A percentile compares a stretch with the other conserved stretches of the same genome.
These are phyloP conservation scores for Nibea coibor DNA, from an alignment of 2,113 vertebrate species.

Conservation along the genomic window DNA sequence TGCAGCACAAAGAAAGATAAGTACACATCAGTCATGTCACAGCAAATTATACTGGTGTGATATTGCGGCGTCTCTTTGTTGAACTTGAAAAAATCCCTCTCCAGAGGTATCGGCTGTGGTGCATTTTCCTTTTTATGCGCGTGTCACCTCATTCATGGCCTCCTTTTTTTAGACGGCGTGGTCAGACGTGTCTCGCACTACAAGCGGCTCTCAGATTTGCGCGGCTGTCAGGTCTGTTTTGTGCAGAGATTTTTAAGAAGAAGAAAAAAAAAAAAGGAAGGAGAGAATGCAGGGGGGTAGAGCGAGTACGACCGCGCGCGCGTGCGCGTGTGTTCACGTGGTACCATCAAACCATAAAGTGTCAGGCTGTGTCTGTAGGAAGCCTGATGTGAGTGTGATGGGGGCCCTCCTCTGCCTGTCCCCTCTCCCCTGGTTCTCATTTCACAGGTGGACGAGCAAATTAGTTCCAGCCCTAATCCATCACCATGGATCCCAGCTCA, in stretches of 20 bases:
- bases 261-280: slow-evolving; percentile 5
- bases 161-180: slow-evolving; percentile 24
- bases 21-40: slow-evolving; percentile 34
- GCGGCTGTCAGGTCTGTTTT: slow-evolving; percentile 52
- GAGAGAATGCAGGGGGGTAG: neutral
- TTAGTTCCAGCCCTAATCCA: slow-evolving; percentile 80
- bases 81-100: slow-evolving; percentile 42
- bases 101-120: slow-evolving; percentile 19
- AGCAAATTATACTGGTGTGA: slow-evolving; percentile 24
- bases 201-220: slow-evolving; percentile 22
- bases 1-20: slow-evolving; percentile 20
- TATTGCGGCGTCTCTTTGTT: slow-evolving; percentile 41
- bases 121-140: slow-evolving; percentile 13
- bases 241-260: slow-evolving; percentile 14
- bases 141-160: slow-evolving; percentile 38
- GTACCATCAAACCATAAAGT: slow-evolving; percentile 52
- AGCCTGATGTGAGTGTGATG: slow-evolving; percentile 58
- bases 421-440: slow-evolving; percentile 74
- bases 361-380: slow-evolving; percentile 58
- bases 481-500: slow-evolving; percentile 61
- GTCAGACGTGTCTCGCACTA: slow-evolving; percentile 41
- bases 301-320: neutral
- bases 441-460: slow-evolving; percentile 83
- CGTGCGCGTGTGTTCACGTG: slow-evolving; percentile 21
- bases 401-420: slow-evolving; percentile 34